Conservation (phyloP, 2,888 invertebrate genomes). For the Coleophora flavipennella region DNA sequence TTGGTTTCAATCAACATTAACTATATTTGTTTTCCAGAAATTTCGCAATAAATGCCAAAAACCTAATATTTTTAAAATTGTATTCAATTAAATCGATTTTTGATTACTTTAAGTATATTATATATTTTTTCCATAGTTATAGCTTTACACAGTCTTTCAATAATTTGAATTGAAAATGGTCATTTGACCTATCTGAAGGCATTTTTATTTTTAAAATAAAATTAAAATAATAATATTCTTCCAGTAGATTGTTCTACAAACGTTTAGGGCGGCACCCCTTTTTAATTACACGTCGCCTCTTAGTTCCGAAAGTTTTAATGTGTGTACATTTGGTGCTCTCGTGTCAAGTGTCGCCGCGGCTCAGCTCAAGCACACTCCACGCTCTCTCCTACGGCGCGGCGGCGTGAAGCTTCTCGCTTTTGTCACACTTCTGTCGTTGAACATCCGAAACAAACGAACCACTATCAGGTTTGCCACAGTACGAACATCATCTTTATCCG, state of each 20-base stretch:
- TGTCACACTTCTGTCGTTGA: constrained; percentile 55
- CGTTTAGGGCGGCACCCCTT: constrained; percentile 28
- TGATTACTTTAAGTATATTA: too few relatives aligned
- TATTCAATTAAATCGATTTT: too few relatives aligned
- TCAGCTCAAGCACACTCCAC: constrained; percentile 48
- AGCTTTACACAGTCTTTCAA: too few relatives aligned
- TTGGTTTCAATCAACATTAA: too few relatives aligned
- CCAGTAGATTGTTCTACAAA: constrained; percentile 13
- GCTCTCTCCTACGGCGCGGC: constrained; percentile 43
- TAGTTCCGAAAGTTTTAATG: constrained; percentile 62
- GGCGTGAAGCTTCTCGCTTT: constrained; percentile 46
- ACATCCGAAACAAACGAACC: constrained; percentile 50
- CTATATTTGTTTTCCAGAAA: too few relatives aligned
- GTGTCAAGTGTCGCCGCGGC: constrained; percentile 44
- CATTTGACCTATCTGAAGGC: too few relatives aligned
- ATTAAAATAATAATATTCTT: too few relatives aligned
- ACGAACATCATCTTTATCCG: constrained; percentile 25
- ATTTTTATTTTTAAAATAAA: too few relatives aligned
- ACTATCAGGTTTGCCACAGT: constrained; percentile 40
- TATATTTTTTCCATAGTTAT: too few relatives aligned
- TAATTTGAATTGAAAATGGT: too few relatives aligned
- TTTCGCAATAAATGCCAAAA: too few relatives aligned
- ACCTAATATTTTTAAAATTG: too few relatives aligned
- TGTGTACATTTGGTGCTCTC: constrained; percentile 55
- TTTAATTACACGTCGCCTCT: constrained; percentile 57